Conservation (phyloP, 1,140 invertebrate genomes). For the Brachionus koreanus region DNA sequence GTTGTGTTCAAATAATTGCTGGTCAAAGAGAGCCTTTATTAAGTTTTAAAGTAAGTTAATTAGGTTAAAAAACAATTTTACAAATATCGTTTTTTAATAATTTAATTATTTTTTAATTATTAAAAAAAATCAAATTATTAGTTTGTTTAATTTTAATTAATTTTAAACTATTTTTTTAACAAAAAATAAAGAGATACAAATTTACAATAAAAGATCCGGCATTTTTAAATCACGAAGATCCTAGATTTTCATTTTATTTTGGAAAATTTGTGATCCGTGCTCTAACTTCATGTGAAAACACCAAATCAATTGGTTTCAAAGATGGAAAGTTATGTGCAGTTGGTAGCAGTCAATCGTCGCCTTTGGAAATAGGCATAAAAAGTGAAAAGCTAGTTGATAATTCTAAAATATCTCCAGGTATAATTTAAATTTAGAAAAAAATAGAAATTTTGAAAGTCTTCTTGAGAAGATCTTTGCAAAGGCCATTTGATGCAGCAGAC, state of each 20-base stretch:
- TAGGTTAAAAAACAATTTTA: too few species aligned
- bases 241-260: neutral
- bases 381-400: neutral
- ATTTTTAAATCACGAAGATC: neutral
- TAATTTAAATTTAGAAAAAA: neutral
- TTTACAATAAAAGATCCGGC: constrained; percentile 16
- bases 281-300: neutral
- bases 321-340: neutral
- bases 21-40: neutral
- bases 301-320: neutral
- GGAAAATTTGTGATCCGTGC: neutral
- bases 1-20: constrained; percentile 7
- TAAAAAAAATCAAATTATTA: too few species aligned
- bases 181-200: neutral
- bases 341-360: neutral
- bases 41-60: neutral
- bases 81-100: too few species aligned
- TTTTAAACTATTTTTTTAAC: neutral
- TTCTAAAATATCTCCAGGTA: neutral
- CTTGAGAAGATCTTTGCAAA: neutral
- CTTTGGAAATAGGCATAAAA: neutral
- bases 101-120: too few species aligned
- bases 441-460: neutral
- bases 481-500: neutral
- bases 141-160: too few species aligned